phyloP scores from a whole-genome alignment of 2,888 invertebrate genomes.

The Apomyelois bistriatella region DNA sequence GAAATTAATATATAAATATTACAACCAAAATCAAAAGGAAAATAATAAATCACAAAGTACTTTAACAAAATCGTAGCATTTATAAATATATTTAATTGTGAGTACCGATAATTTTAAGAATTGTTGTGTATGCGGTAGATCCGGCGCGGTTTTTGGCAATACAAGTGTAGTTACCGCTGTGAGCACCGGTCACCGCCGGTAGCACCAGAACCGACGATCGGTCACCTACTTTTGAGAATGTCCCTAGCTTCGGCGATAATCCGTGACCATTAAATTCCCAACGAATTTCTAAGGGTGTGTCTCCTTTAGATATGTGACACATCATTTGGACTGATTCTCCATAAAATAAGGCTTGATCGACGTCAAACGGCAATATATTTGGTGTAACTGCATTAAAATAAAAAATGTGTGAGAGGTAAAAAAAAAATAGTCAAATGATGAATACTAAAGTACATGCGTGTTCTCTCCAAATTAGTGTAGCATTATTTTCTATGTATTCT shows the following conservation, averaged over 20 bases:
- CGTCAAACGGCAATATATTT: conserved; percentile 82
- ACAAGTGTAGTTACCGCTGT: conserved; percentile 81
- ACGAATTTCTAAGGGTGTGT: conserved; percentile 82
- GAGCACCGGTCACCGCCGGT: conserved; percentile 68
- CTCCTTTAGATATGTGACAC: conserved; percentile 83
- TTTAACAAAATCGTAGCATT: conserved; percentile 20
- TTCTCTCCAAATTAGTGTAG: conserved; percentile 32
- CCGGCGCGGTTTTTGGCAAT: conserved; percentile 78
- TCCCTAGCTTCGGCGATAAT: conserved; percentile 68
- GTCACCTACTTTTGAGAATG: conserved; percentile 63
- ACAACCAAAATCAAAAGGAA: conserved; percentile 19
- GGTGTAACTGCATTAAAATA: conserved; percentile 62
- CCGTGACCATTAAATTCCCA: conserved; percentile 82
- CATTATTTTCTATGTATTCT: conserved; percentile 35
- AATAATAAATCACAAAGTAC: conserved; percentile 24
- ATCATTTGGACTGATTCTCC: conserved; percentile 82
- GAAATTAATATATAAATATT: conserved; percentile 20
- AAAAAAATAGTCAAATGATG: conserved; percentile 31
- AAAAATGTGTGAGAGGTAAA: conserved; percentile 30
- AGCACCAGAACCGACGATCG: conserved; percentile 73
- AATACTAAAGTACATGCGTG: conserved; percentile 55
- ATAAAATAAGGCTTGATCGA: conserved; percentile 82
- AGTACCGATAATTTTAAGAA: conserved; percentile 76
- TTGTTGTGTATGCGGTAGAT: conserved; percentile 66
- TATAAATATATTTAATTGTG: conserved; percentile 18